phyloP scores from a whole-genome alignment of 2,797 vertebrate species.

The Discoglossus pictus region DNA sequence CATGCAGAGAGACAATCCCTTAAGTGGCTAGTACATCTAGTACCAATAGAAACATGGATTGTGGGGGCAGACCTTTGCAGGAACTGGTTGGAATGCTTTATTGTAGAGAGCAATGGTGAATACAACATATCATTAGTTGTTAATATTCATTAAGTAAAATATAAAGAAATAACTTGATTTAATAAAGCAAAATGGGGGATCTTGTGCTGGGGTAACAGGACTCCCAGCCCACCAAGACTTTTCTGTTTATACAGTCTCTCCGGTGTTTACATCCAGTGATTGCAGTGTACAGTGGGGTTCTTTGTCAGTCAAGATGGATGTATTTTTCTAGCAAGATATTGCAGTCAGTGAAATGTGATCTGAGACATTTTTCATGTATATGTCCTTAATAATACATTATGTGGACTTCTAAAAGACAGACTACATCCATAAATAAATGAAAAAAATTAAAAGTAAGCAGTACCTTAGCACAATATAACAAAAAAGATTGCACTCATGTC shows the following conservation, averaged over 20 bases:
- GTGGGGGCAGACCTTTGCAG: no score
- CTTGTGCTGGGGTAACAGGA: no score
- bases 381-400: slow-evolving; percentile 28
- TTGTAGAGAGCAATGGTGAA: no score
- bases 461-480: slow-evolving; percentile 8
- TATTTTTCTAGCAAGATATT: slow-evolving; percentile 5
- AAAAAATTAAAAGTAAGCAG: slow-evolving; percentile 9
- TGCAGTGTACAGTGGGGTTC: slow-evolving; percentile 5
- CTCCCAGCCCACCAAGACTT: background rate
- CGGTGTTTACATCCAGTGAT: background rate
- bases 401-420: slow-evolving; percentile 19
- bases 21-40: no score
- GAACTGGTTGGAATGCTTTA: no score
- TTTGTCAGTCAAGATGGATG: slow-evolving; percentile 18
- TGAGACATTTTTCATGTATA: slow-evolving; percentile 31
- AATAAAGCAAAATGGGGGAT: no score
- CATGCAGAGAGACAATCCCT: no score
- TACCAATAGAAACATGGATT: no score
- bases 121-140: no score
- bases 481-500: no score
- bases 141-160: no score
- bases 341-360: slow-evolving; percentile 25
- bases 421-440: slow-evolving; percentile 25
- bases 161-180: no score
- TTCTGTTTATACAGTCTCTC: slow-evolving; percentile 5